Base-by-base conservation (phyloP, 1,140 invertebrate species). In the Nebria ingens region DNA sequence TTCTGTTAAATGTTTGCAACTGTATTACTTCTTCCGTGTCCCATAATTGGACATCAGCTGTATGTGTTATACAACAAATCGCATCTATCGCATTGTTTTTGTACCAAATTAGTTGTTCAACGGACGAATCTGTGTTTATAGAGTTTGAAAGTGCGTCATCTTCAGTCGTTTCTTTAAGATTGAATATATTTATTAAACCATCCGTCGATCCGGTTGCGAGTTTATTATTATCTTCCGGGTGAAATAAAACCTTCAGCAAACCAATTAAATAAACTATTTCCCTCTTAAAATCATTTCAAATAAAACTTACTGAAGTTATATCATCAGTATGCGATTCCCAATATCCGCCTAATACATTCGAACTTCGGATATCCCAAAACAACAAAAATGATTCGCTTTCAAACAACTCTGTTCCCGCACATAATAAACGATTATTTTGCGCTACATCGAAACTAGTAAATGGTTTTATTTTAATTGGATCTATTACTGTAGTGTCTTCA, bases 311-410 rank as follows among this genome's bases (percentile, higher is more conserved):
- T 67, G 86, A 78, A 22, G 88, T 89, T 11, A 95, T 79, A 68
- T 93, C 90, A 72, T 91, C 88, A 58, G 82, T 81, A 64, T 93
- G 90, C 21, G 84, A 86, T 63, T 93, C 85, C 81, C 84, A 87
- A 68, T 93, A 96, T 9, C 83, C 87, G 2, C 91, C 91, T 2
- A 93, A 68, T 12, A 87, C 70, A 60, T 79, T 78, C 0, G 76
- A 68, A 52, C 75, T 77, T 58, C 89, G 75, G 19, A 83, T 68
- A 71, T 93, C 91, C 85, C 87, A 93, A 72, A 93, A 93, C 29
- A 93, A 68, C 22, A 92, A 76, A 67, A 79, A 91, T 12, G 84
- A 77, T 66, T 90, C 86, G 34, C 80, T 78, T 56, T 80, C 76
- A 53, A 80, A 72, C 17, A 84, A 72, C 59, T 89, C 84, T 1